phyloP scores from a whole-genome alignment of 1,140 invertebrate species.

The Bemisia tabaci region DNA sequence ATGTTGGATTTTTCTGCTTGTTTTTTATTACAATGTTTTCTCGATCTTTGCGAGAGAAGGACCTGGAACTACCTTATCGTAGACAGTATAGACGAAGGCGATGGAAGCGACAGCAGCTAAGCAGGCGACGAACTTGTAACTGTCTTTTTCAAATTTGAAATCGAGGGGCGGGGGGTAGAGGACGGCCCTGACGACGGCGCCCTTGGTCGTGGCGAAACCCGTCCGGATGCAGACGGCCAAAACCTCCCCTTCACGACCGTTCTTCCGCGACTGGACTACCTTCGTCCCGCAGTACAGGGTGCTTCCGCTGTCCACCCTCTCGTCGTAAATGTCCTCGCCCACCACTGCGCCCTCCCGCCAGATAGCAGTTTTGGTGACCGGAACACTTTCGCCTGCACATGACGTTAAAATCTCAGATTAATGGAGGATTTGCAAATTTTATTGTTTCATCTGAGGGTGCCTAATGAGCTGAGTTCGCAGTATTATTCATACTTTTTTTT shows the following conservation, averaged over 20 bases:
- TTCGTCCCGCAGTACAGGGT: conserved; percentile 87
- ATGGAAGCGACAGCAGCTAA: conserved; percentile 47
- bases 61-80: conserved; percentile 54
- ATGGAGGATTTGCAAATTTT: no score
- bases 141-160: conserved; percentile 83
- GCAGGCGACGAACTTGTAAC: conserved; percentile 67
- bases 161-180: conserved; percentile 83
- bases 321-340: conserved; percentile 50
- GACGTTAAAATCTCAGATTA: no score
- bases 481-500: no score
- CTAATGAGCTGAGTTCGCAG: no score
- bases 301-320: conserved; percentile 73
- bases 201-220: conserved; percentile 81
- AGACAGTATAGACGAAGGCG: conserved; percentile 57
- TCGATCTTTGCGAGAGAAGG: no score
- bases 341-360: conserved; percentile 47
- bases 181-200: conserved; percentile 77
- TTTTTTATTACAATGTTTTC: no score
- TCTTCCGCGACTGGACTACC: conserved; percentile 89
- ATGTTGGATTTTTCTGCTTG: no score
- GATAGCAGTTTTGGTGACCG: conserved; percentile 78
- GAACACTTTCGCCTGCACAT: conserved; percentile 45
- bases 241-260: conserved; percentile 61
- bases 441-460: no score
- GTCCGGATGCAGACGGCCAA: conserved; percentile 70